Conservation (phyloP, 2,888 invertebrate genomes). For the Diaprepes abbreviatus region DNA sequence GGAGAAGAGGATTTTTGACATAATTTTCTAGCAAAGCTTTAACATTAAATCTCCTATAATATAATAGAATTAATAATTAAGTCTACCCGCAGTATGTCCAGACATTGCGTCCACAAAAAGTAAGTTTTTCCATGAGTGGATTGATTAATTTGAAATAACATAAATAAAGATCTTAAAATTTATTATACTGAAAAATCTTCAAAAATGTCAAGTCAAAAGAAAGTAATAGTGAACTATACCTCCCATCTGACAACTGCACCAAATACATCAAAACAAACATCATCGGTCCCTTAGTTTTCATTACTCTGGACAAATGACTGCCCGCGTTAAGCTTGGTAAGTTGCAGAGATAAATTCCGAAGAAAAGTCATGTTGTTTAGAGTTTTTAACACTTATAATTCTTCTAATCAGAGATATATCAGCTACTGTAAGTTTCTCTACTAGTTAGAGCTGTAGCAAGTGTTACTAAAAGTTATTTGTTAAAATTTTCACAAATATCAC, state of each 20-base stretch:
- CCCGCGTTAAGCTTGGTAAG: conserved; percentile 78
- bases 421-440: conserved; percentile 79
- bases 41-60: conserved; percentile 82
- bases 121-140: no score
- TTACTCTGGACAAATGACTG: conserved; percentile 73
- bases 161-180: no score
- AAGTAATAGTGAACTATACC: no score
- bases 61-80: no score
- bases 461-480: no score
- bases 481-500: not conserved
- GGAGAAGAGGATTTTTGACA: conserved; percentile 75
- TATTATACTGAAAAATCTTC: no score
- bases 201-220: no score
- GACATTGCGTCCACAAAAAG: no score
- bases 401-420: conserved; percentile 79
- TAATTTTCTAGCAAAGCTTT: conserved; percentile 79
- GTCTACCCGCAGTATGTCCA: no score
- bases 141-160: no score
- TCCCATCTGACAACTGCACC: conserved; percentile 67
- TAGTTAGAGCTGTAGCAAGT: conserved; percentile 71
- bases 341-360: conserved; percentile 75
- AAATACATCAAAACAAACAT: conserved; percentile 92
- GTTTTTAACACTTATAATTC: conserved; percentile 78
- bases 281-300: conserved; percentile 73
- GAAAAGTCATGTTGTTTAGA: conserved; percentile 74